Base-by-base conservation (phyloP, 2,797 vertebrate genomes). In the Acipenser oxyrinchus region DNA sequence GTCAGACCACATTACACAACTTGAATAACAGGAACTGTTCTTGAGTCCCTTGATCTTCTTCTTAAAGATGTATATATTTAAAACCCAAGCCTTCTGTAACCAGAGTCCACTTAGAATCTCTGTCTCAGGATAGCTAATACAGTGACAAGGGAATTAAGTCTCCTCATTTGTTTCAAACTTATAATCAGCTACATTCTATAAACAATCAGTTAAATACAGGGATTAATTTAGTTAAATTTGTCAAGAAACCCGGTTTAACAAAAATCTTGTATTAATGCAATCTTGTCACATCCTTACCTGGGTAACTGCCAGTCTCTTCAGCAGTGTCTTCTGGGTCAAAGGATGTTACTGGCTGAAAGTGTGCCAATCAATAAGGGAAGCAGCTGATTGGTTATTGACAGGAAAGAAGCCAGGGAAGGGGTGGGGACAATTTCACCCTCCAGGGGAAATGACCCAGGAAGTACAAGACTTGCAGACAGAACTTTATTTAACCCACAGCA, bases 201-300 rank as follows among this genome's bases (percentile, higher is more conserved):
- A 66, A 69, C 68, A 70, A 61, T 68, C 70, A 68, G 73, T 79
- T 72, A 77, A 64, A 62, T 51, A 37, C 52, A 50, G 67, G 64
- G 66, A 69, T 71, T 73, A 69, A 77, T 73, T 79, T 69, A 66
- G 66, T 65, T 64, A 65, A 69, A 72, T 74, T 77, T 74, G 72
- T 74, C 72, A 74, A 63, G 62, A 66, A 51, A 69, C 66, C 71
- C 65, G 52, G 60, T 62, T 67, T 18, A 18, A 75, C 71, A 69
- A 71, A 72, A 71, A 63, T 59, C 64, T 18, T 51, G 63, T 73
- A 79, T 77, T 77, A 74, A 75, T 69, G 68, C 70, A 55, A 67
- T 75, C 69, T 77, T 70, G 71, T 77, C 75, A 74, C 65, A 63
- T 72, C 66, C 64, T 64, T 68, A 68, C 37, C 64, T 66, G 66